Percentiles rank a stretch among this genome's conserved stretches.
Evolutionary conservation across 1,140 invertebrate genomes (phyloP).

Genomic region (Zaprionus inermis): DNA sequence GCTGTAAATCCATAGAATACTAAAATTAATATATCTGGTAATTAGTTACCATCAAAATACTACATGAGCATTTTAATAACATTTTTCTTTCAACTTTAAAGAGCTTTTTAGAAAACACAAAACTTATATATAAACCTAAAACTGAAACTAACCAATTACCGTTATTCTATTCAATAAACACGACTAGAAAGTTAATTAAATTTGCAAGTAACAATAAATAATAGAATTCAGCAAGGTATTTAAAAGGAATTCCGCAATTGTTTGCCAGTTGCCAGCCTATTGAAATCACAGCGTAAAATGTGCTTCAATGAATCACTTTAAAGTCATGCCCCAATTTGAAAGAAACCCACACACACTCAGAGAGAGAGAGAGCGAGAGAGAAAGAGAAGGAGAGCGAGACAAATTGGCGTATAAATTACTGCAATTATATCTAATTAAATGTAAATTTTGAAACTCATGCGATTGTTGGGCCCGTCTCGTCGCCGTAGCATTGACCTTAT

Average conservation of each 20-base stretch:
- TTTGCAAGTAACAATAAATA: not conserved
- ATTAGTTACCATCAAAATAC: not conserved
- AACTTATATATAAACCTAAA: not conserved
- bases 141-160: not conserved
- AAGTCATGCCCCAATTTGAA: slow-evolving; percentile 11
- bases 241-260: not conserved
- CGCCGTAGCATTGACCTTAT: slow-evolving; percentile 42
- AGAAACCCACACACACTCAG: not conserved
- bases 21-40: not conserved
- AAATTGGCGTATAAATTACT: slow-evolving; percentile 54
- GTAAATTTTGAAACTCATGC: slow-evolving; percentile 46
- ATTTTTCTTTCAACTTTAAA: not conserved
- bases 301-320: slow-evolving; percentile 45
- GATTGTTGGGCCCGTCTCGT: slow-evolving; percentile 9
- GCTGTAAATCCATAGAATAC: too few relatives aligned
- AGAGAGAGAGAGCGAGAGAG: not conserved
- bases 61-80: not conserved
- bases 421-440: slow-evolving; percentile 62
- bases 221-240: not conserved
- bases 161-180: not conserved
- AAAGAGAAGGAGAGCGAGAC: slow-evolving; percentile 4
- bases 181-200: not conserved
- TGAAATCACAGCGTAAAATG: slow-evolving; percentile 31
- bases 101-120: not conserved
- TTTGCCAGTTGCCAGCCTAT: not conserved